These are phyloP conservation scores for Bombus terrestris DNA, from an alignment of 1,140 invertebrate species.

Conservation along the genomic window DNA sequence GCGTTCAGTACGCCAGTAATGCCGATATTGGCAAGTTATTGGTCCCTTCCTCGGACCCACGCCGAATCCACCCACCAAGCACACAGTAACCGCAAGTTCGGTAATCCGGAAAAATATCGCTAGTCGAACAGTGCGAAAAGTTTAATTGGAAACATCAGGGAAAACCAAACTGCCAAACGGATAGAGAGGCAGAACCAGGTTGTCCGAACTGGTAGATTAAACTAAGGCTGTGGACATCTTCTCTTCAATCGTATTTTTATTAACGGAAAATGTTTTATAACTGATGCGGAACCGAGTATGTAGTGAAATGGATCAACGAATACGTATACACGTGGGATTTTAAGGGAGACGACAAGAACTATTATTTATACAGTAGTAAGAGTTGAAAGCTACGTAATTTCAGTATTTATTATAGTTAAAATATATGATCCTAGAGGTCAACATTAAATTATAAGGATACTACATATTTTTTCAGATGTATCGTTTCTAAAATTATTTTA, in stretches of 20 bases:
- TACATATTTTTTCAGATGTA: too few species aligned
- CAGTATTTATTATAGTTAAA: too few species aligned
- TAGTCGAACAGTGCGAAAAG: constrained; percentile 57
- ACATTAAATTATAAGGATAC: not conserved
- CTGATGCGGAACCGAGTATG: not conserved
- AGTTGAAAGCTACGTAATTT: too few species aligned
- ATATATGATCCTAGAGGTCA: not conserved
- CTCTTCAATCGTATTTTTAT: constrained; percentile 30
- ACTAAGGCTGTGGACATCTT: not conserved
- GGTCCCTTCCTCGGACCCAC: constrained; percentile 65
- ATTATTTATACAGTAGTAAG: not conserved
- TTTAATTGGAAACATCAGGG: constrained; percentile 76
- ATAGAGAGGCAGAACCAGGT: constrained; percentile 50
- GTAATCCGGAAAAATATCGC: constrained; percentile 72
- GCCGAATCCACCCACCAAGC: constrained; percentile 39
- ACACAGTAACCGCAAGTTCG: constrained; percentile 48
- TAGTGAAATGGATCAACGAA: not conserved
- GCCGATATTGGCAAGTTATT: constrained; percentile 83
- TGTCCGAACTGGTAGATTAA: constrained; percentile 53
- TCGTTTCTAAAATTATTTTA: too few species aligned
- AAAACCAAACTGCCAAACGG: constrained; percentile 30
- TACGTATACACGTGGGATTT: not conserved
- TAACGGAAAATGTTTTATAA: constrained; percentile 5
- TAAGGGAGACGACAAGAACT: not conserved
- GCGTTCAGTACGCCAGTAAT: constrained; percentile 78